Base-by-base conservation (phyloP, 2,797 vertebrate genomes). In the Eidolon dupreanum region DNA sequence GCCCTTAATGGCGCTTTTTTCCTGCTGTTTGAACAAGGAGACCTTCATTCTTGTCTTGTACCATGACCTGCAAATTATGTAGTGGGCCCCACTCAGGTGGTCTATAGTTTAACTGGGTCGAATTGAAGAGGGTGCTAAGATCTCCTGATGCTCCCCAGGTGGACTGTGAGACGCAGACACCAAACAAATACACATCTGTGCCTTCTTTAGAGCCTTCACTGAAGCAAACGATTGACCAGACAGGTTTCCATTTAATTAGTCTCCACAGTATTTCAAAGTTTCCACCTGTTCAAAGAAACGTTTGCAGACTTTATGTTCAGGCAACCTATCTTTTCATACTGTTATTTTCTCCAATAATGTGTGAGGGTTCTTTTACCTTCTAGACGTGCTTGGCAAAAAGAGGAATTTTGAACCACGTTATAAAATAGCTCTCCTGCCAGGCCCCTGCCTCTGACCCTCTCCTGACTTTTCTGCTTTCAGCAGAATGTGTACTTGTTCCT, bases 281-380 rank as follows among this genome's bases (percentile, higher is more conserved):
- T 95, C 87, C 82, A 15, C 31, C 31, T 46, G 17, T 61, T 89
- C 57, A 87, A 12, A 92, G 57, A 85, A 46, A 1, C 15, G 65
- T 83, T 91, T 61, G 57, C n/a, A 85, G 83, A 17, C 26, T 87
- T 77, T 88, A 6, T 43, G 43, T 77, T n/a, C 33, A 41, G 66
- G 86, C 46, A 59, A 24, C 49, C 9, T 71, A 41, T 89, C 41
- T 92, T 78, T 96, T 85, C 33, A 49, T 82, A 94, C 61, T 89
- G 0, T 81, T 61, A 59, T 77, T 92, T 95, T 92, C 66, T 88
- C 66, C 53, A 84, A 0, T 92, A 85, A 79, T 38, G 49, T 51
- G 49, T 79, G 41, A 79, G 41, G 20, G 19, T 71, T 79, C 51
- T 88, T 78, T 89, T 59, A 41, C 65, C 2, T 86, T 87, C 41